A percentile compares a stretch with the other conserved stretches of the same genome.
Conservation (phyloP, 2,888 invertebrate genomes). For the Drosophila diplacantha region DNA sequence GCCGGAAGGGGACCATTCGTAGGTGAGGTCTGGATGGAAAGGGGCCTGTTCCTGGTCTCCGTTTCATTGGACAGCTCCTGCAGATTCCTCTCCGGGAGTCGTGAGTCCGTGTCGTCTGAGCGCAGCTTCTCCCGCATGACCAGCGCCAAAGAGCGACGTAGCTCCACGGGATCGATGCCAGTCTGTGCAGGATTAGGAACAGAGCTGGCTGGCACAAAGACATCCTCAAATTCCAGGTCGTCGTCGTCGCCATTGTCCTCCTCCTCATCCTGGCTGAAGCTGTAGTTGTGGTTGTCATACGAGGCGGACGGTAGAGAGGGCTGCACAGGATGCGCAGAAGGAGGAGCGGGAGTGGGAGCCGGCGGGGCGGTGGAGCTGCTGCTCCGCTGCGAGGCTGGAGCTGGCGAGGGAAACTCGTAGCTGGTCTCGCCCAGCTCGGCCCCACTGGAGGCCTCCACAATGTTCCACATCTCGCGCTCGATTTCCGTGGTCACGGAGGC, state of each 20-base stretch:
- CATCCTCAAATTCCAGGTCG: constrained; percentile 69
- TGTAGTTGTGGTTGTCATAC: constrained; percentile 75
- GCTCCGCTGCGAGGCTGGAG: constrained; percentile 18
- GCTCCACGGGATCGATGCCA: constrained; percentile 58
- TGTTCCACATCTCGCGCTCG: constrained; percentile 79
- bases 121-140: constrained; percentile 71
- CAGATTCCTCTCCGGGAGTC: constrained; percentile 21
- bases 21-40: constrained; percentile 53
- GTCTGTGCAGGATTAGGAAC: constrained; percentile 29
- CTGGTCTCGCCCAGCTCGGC: constrained; percentile 72
- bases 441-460: constrained; percentile 78
- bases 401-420: constrained; percentile 58
- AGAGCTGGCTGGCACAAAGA: constrained; percentile 63
- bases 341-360: constrained; percentile 8
- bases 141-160: constrained; percentile 60
- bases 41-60: constrained; percentile 47
- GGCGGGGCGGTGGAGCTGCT: constrained; percentile 23
- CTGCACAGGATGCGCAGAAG: constrained; percentile 1
- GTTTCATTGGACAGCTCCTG: constrained; percentile 34
- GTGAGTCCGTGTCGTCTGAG: constrained; percentile 69
- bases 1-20: constrained; percentile 52
- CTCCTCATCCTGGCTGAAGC: constrained; percentile 61
- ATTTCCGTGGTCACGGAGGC: constrained; percentile 77
- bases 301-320: constrained; percentile 53
- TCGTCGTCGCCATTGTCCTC: constrained; percentile 47